Conservation (phyloP, 2,888 invertebrate genomes). For the Idaea aversata region DNA sequence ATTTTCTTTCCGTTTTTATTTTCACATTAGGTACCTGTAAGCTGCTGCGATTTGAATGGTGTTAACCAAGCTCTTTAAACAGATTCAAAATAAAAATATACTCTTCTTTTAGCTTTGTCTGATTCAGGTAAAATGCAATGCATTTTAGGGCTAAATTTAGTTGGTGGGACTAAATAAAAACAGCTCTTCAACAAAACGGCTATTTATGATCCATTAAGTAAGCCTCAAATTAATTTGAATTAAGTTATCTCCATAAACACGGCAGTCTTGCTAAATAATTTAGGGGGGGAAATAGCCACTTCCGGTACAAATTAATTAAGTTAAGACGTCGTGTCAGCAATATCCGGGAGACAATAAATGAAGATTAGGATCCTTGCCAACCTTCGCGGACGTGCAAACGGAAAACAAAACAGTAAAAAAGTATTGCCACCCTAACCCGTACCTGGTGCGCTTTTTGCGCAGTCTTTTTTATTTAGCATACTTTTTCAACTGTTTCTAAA, state of each 20-base stretch:
- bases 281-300: background rate
- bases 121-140: no score
- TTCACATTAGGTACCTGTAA: no score
- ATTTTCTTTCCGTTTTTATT: no score
- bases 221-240: background rate
- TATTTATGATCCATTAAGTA: background rate
- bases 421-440: background rate
- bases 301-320: background rate
- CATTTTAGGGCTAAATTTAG: no score
- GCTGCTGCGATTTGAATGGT: no score
- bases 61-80: no score
- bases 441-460: background rate
- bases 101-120: no score
- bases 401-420: background rate
- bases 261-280: background rate
- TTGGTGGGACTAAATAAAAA: no score
- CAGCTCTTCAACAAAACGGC: background rate
- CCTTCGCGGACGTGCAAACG: background rate
- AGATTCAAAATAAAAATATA: no score
- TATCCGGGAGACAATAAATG: background rate
- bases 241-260: background rate
- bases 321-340: background rate
- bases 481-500: background rate
- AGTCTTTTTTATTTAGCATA: background rate
- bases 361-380: conserved; percentile 1